These are phyloP conservation scores for Sebastes nivosus DNA, from an alignment of 2,797 vertebrate species.

Conservation along the genomic window DNA sequence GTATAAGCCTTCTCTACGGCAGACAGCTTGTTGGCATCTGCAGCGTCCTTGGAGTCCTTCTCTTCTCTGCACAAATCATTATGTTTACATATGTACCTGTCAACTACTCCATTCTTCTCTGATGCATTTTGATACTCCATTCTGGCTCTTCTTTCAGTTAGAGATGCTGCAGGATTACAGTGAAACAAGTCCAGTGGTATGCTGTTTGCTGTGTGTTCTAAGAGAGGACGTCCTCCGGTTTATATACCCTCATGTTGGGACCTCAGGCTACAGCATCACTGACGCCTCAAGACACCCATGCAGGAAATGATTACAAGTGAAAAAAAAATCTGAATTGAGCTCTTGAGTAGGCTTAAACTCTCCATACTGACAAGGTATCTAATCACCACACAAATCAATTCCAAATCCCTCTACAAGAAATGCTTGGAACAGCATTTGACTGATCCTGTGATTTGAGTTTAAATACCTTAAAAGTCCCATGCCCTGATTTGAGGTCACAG, in stretches of 20 bases:
- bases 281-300: not conserved
- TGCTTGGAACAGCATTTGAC: constrained; percentile 17
- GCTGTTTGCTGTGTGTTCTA: not conserved
- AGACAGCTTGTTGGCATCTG: constrained; percentile 24
- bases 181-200: not conserved
- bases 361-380: not conserved
- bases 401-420: not conserved
- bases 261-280: not conserved
- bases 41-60: constrained; percentile 39
- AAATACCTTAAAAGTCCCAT: not conserved
- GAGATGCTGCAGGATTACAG: not conserved
- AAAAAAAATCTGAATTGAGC: not conserved
- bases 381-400: constrained; percentile 18
- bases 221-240: not conserved
- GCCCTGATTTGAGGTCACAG: not conserved
- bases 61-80: constrained; percentile 26
- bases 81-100: constrained; percentile 52
- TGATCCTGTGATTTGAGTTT: constrained; percentile 15
- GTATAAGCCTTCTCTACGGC: constrained; percentile 73
- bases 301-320: not conserved
- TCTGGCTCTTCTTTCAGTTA: not conserved
- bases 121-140: constrained; percentile 14
- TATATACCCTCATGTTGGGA: not conserved
- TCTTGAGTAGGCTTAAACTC: not conserved
- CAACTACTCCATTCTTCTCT: constrained; percentile 52